Conservation (phyloP, 2,113 vertebrate genomes). For the Manacus vitellinus region DNA sequence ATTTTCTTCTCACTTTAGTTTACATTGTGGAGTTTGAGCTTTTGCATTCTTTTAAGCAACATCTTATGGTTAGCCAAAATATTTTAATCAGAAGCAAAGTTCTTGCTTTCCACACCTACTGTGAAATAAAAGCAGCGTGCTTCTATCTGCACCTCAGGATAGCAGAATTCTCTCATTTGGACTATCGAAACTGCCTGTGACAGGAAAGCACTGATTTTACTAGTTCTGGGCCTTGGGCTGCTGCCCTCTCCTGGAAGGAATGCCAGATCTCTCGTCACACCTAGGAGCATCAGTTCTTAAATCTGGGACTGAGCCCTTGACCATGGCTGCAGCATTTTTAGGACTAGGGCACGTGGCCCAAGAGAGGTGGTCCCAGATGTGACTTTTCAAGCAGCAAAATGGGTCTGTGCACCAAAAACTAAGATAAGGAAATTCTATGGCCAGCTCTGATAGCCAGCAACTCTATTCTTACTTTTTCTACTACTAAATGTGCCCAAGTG, state of each 20-base stretch:
- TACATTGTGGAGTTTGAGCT: neutral
- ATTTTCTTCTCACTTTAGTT: neutral
- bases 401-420: neutral
- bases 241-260: slow-evolving; percentile 33
- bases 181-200: neutral
- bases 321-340: neutral
- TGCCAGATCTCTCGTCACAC: neutral
- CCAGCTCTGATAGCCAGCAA: neutral
- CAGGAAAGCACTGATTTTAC: neutral
- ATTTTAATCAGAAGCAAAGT: neutral
- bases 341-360: fast-evolving
- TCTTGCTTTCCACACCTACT: neutral
- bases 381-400: neutral
- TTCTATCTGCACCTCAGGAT: neutral
- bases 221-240: neutral
- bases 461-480: neutral
- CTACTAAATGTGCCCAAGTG: neutral
- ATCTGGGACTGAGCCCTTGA: neutral
- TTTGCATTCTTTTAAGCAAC: neutral
- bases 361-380: neutral
- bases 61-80: neutral
- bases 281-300: neutral
- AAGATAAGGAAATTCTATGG: neutral
- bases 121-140: neutral
- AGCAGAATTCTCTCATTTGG: neutral